Evolutionary conservation across 1,140 invertebrate species (phyloP).

Genomic region (Hormaphis cornu): DNA sequence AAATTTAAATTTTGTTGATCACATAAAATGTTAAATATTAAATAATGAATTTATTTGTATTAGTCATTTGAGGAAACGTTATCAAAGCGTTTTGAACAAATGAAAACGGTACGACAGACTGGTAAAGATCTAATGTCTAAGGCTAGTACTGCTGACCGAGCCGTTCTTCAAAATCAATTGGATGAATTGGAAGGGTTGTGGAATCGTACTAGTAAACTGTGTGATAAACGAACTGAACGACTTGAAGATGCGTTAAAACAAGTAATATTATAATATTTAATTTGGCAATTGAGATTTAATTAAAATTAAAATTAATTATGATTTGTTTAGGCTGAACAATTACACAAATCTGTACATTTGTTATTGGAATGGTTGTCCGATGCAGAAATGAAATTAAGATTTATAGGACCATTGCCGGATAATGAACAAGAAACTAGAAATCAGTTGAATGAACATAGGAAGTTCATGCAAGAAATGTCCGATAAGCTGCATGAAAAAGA

Average conservation of each 20-base stretch:
- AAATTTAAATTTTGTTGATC: background rate
- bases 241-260: slow-evolving; percentile 72
- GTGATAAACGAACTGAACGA: slow-evolving; percentile 63
- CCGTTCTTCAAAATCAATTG: slow-evolving; percentile 68
- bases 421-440: slow-evolving; percentile 78
- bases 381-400: slow-evolving; percentile 84
- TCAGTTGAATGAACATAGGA: slow-evolving; percentile 76
- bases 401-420: slow-evolving; percentile 77
- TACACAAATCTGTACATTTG: slow-evolving; percentile 88
- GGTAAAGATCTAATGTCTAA: slow-evolving; percentile 79
- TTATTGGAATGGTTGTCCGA: slow-evolving; percentile 92
- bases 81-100: slow-evolving; percentile 72
- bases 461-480: slow-evolving; percentile 74
- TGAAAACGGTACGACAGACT: slow-evolving; percentile 80
- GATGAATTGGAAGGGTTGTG: slow-evolving; percentile 74
- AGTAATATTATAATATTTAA: slow-evolving; percentile 43
- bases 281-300: too few species aligned
- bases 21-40: background rate
- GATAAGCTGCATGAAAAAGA: slow-evolving; percentile 81
- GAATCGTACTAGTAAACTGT: slow-evolving; percentile 70
- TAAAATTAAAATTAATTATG: background rate
- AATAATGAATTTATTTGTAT: slow-evolving; percentile 30
- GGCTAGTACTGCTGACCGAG: slow-evolving; percentile 65
- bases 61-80: slow-evolving; percentile 84
- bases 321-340: slow-evolving; percentile 62